Evolutionary conservation across 2,888 invertebrate species (phyloP), one percentile per base, ranked within the genome.

Genomic region (Cylindroiulus punctatus): DNA sequence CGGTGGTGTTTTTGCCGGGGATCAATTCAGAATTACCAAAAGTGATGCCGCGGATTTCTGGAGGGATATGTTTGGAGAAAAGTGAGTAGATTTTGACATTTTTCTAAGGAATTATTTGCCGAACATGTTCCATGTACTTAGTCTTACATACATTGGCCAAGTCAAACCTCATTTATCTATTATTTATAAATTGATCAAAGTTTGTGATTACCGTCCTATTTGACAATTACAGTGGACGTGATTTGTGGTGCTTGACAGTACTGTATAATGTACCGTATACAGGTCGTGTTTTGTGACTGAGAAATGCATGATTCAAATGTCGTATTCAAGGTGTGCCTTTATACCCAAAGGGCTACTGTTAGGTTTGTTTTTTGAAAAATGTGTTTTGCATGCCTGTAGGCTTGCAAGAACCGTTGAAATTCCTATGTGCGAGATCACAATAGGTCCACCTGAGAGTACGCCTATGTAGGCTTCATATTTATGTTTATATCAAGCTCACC

Each of bases 41-140:
- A 96, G 97, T 89, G 99, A 99, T 92, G 99, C 99, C 14, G 97
- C 98, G 0, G 98, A 98, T 88, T 99, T 99, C 92, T 99, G 99
- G 99, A 96, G 94, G 90, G 94, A 93, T 87, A 96, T 97, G 91
- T 99, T 99, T 92, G 97, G 97, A 89, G 97, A 98, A 93, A 98
- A 92, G 93, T 81, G 40, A 92, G 93, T 81, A 36, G 22, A 47
- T 57, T 85, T 65, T 65, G 5, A 22, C 32, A 81, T 57, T 47
- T 84, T 84, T 26, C 82, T 5, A 2, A 17, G 32, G n/a, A 57
- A 76, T 76, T 65, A 52, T 19, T 19, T 52, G n/a, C 52, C 30
- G 76, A 76, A 76, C 30, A 65, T 65, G 76, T 1, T 30, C 30
- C 30, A 76, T 76, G 14, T 26, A 30, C 17, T 3, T 76, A 32